Conservation (phyloP, 37 sponge, comb jelly and placozoan species). For the Aplysina aerophoba region DNA sequence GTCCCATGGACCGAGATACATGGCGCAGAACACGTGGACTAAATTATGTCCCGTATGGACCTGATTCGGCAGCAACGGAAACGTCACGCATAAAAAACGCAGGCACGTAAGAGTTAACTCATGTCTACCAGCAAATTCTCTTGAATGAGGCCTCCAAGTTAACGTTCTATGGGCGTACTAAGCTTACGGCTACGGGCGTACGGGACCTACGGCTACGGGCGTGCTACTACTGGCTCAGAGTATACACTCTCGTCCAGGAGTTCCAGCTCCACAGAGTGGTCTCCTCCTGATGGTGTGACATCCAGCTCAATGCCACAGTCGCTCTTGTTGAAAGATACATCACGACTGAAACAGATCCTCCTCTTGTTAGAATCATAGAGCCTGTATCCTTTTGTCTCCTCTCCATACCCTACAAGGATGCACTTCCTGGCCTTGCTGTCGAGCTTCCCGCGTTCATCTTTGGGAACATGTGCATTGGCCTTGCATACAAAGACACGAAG, state of each 20-base stretch:
- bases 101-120: too few species aligned
- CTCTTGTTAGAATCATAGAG: slow-evolving; percentile 39
- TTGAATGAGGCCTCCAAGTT: too few species aligned
- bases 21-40: too few species aligned
- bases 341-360: slow-evolving; percentile 55
- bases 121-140: too few species aligned
- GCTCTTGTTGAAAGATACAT: slow-evolving; percentile 56
- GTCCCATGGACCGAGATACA: too few species aligned
- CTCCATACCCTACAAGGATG: slow-evolving; percentile 43
- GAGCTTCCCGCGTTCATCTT: slow-evolving; percentile 36
- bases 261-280: neutral
- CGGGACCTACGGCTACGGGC: too few species aligned
- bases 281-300: neutral
- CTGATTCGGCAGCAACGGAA: too few species aligned
- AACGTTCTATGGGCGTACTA: too few species aligned
- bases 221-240: neutral
- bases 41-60: too few species aligned
- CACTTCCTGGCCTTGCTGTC: slow-evolving; percentile 36
- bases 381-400: slow-evolving; percentile 40
- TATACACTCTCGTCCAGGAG: neutral
- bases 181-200: too few species aligned
- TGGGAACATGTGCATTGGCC: slow-evolving; percentile 46
- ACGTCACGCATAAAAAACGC: too few species aligned
- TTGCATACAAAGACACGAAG: slow-evolving; percentile 42
- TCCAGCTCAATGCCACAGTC: slow-evolving; percentile 14